phyloP scores from a whole-genome alignment of 2,888 invertebrate species.

The Macrophya alboannulata region DNA sequence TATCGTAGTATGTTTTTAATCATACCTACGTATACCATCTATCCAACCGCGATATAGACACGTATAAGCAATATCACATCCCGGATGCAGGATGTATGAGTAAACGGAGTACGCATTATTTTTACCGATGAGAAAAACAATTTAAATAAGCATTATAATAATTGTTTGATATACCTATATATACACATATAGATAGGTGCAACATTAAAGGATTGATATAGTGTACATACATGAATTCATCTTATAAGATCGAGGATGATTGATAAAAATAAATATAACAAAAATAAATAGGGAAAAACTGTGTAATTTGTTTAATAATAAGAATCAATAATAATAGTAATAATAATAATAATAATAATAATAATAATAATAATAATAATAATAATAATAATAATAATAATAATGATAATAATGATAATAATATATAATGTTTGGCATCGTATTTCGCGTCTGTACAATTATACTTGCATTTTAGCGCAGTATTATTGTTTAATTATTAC shows the following conservation, averaged over 20 bases:
- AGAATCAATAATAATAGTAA: constrained; percentile 64
- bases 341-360: constrained; percentile 58
- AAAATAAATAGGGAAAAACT: constrained; percentile 68
- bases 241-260: background rate
- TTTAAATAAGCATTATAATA: background rate
- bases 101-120: background rate
- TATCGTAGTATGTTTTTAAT: background rate
- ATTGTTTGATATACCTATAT: background rate
- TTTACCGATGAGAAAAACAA: background rate
- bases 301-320: constrained; percentile 70
- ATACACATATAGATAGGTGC: background rate
- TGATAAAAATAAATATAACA: constrained; percentile 14
- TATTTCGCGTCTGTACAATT: constrained; percentile 76
- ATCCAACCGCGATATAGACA: background rate
- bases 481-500: constrained; percentile 21
- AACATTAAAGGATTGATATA: background rate
- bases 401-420: constrained; percentile 61
- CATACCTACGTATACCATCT: background rate
- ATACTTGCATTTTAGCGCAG: background rate
- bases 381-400: constrained; percentile 64
- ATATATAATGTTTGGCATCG: constrained; percentile 76
- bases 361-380: constrained; percentile 64
- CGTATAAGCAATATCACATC: background rate
- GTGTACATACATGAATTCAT: background rate
- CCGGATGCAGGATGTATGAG: background rate